Conservation (phyloP, 2,113 vertebrate genomes). For the Spermophilus dauricus region DNA sequence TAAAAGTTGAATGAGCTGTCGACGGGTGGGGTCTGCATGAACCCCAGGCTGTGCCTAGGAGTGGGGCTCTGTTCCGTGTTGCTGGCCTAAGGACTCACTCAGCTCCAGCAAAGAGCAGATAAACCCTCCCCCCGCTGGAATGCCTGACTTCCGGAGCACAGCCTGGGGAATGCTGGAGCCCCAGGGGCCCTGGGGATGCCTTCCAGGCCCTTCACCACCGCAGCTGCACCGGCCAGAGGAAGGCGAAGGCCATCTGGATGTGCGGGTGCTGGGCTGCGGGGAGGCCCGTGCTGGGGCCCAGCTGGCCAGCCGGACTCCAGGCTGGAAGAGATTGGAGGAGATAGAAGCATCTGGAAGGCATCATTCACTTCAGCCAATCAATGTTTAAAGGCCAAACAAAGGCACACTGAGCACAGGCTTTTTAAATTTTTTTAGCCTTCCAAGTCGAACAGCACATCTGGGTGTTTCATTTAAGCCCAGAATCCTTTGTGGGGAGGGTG, state of each 20-base stretch:
- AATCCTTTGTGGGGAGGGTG: rapidly evolving
- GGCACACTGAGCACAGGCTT: neutral
- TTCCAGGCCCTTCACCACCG: neutral
- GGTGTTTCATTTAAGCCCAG: neutral
- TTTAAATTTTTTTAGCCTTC: neutral
- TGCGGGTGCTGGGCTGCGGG: neutral
- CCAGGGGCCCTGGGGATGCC: neutral
- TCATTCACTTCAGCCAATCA: neutral
- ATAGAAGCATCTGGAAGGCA: constrained; percentile 71
- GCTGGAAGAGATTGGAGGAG: constrained; percentile 6
- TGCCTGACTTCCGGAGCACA: neutral
- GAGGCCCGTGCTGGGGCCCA: neutral
- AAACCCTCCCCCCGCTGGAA: neutral
- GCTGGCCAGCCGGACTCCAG: constrained; percentile 43
- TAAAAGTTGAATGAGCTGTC: too few relatives aligned
- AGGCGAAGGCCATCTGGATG: neutral
- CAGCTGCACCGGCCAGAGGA: neutral
- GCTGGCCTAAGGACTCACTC: neutral
- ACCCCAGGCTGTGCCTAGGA: neutral
- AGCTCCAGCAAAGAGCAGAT: neutral
- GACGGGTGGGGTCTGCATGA: neutral
- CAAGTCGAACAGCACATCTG: neutral
- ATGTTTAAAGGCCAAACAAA: neutral
- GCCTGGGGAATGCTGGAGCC: neutral
- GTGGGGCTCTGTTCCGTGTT: neutral